Evolutionary conservation across 2,797 vertebrate species (phyloP), one percentile per base, ranked within the genome.

Genomic region (Gouania willdenowi): DNA sequence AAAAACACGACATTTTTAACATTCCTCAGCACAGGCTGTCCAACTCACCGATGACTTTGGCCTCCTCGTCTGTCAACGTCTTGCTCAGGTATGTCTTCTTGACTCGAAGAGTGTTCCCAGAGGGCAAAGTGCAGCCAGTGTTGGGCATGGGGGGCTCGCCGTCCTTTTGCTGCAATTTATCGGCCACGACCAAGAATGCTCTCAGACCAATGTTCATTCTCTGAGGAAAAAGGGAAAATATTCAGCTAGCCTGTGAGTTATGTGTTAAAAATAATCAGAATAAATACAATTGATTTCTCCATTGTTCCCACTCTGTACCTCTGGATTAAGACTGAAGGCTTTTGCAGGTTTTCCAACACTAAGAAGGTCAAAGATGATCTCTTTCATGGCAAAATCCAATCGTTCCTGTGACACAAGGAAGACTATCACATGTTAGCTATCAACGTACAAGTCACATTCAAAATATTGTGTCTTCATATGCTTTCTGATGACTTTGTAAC

Each of bases 131-230:
- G 34, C 93, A 94, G 42, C 94, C 94, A 1, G 95, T 98, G 52
- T 95, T 96, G 0, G 96, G 96, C 95, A 99, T 98, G 26, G 96
- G 95, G 0, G 96, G 96, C 45, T 98, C 96, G 0, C 96, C 95
- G 2, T 98, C 96, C 73, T 97, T 98, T 74, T 98, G 95, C 80
- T 99, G 96, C 65, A 98, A 85, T 66, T 94, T 98, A 34, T 99
- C 94, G 0, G 96, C 96, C 48, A 99, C 91, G 41, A 99, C 96
- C 75, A 99, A 87, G 83, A 98, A 99, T 1, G 96, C 95, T 82
- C 95, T 89, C 57, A 99, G 80, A 60, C 94, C 96, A 31, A 99
- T 98, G 78, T 98, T 99, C 95, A 99, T 98, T 83, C 96, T 94
- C 96, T 98, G 83, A 17, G 22, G 16, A 66, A n/a, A n/a, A n/a